Evolutionary conservation across 2,797 vertebrate genomes (phyloP), one percentile per base, ranked within the genome.

Genomic region (Gouania willdenowi): DNA sequence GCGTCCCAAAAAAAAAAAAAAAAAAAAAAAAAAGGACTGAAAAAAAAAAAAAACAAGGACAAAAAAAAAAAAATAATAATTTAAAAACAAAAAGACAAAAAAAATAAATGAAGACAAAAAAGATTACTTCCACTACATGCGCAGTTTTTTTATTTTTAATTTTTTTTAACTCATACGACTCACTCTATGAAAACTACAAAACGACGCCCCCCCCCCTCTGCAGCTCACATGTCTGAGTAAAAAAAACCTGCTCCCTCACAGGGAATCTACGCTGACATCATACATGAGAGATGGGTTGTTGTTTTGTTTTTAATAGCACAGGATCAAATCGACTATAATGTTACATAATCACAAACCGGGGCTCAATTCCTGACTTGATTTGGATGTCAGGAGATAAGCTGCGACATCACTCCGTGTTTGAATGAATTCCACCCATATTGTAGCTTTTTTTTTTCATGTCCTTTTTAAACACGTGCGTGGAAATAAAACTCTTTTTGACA

Each of bases 221-320:
- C n/a, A n/a, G n/a, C n/a, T 3, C 1, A 16, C 14, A n/a, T 7
- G 7, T 2, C 15, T 2, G 14, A 5, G 4, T 13, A n/a, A n/a
- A n/a, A n/a, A n/a, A 14, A 57, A 56, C 39, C 63, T 46, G 60
- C 68, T 40, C 25, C n/a, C n/a, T n/a, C n/a, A 18, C 16, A 13
- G 58, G 24, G 45, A 56, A 49, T 41, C 31, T 58, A 63, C 28
- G 51, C 73, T 81, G 79, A 84, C 76, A 68, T 77, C 78, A 80
- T 70, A 51, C 54, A 12, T 48, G 72, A 65, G 53, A 60, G 64
- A 29, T 50, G 16, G 25, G 10, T 37, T 36, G 42, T 16, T 9
- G 19, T n/a, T 17, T 13, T 18, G 1, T 16, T 21, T 12, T 26
- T 11, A 7, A 4, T 13, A 41, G 31, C 43, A n/a, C 24, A 27